A percentile compares a stretch with the other conserved stretches of the same genome.
Evolutionary conservation across 2,113 vertebrate genomes (phyloP).

Genomic region (Pangasianodon gigas): DNA sequence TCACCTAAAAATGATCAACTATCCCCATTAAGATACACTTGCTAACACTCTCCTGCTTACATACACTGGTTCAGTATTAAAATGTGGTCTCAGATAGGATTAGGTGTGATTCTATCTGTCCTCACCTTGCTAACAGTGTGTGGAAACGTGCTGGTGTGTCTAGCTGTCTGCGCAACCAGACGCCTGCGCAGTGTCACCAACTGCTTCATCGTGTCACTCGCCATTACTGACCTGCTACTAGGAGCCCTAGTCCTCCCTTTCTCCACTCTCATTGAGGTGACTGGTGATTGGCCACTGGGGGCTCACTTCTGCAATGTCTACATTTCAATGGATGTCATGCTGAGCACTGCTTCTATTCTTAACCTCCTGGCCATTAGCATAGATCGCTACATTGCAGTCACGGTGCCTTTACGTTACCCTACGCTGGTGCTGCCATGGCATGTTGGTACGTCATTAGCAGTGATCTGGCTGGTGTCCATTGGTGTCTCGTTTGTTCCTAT

Average conservation of each 20-base stretch:
- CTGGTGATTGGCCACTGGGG: conserved; percentile 78
- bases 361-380: conserved; percentile 93
- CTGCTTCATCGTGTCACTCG: conserved; percentile 92
- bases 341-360: conserved; percentile 95
- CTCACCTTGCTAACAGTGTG: conserved; percentile 84
- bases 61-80: neutral
- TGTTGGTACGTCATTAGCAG: conserved; percentile 76
- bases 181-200: conserved; percentile 89
- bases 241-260: conserved; percentile 91
- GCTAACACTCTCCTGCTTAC: neutral
- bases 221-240: conserved; percentile 87
- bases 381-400: conserved; percentile 91
- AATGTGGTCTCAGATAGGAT: conserved; percentile 68
- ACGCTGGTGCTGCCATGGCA: conserved; percentile 79
- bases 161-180: conserved; percentile 85
- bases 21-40: neutral
- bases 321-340: conserved; percentile 92
- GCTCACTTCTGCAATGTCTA: conserved; percentile 88
- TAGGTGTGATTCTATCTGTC: conserved; percentile 71
- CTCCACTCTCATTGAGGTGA: conserved; percentile 83
- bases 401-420: conserved; percentile 84
- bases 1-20: neutral
- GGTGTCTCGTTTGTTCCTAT: conserved; percentile 93
- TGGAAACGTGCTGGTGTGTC: conserved; percentile 89
- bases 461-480: conserved; percentile 87